Base-by-base conservation (phyloP, 2,113 vertebrate species). In the Aptenodytes patagonicus region DNA sequence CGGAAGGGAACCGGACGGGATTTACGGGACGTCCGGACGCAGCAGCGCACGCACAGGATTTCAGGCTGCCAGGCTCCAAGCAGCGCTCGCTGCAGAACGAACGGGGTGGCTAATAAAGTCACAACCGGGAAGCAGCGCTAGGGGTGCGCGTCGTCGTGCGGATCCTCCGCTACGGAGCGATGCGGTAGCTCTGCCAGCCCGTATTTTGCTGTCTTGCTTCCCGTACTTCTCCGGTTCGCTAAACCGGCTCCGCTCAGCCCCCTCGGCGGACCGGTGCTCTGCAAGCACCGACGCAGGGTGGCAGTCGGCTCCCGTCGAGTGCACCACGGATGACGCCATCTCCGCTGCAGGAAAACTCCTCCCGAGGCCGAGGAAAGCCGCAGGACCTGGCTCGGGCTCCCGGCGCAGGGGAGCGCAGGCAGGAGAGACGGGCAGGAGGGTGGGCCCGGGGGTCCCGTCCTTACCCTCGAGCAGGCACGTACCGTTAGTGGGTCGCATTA, bases 121-220 rank as follows among this genome's bases (percentile, higher is more conserved):
- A 7, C 21, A 17, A 1, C 5, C 0, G 24, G 51, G 40, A 15
- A 47, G 34, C 40, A 15, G 83, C 1, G 38, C 31, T 7, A 15
- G 57, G 36, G 34, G 40, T 4, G 28, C 3, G 10, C 4, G 5
- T 4, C 8, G 40, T 9, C 5, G 52, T 11, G 22, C 2, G 3
- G 54, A 34, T 60, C 32, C 78, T 18, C 69, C 21, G 42, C 42
- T 34, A 11, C 4, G 9, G 46, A 52, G 38, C 1, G 20, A 13
- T 6, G 25, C 65, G 14, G 21, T 4, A 24, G 58, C 64, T 7
- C 10, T 44, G 36, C 57, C 29, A 21, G 68, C 72, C 34, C 13
- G 13, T 14, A 4, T 42, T 75, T 46, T 11, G 21, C 21, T 15
- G 10, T 17, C 46, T n/a, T 38, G 40, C 46, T 47, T 47, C 61